Conservation (phyloP, 2,113 vertebrate species). For the Sciurus niger region DNA sequence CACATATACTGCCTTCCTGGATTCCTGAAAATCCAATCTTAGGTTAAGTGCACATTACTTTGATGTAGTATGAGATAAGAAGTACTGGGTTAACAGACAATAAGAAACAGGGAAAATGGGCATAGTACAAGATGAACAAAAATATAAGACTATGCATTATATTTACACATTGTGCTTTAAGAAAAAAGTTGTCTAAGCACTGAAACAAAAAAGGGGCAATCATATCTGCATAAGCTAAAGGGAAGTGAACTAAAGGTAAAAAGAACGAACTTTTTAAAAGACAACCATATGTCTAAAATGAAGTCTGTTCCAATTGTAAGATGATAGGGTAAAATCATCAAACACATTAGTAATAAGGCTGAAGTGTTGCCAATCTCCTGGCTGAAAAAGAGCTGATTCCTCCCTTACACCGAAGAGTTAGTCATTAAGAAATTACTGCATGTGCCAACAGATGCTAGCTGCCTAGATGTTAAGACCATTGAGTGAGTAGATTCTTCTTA, state of each 20-base stretch:
- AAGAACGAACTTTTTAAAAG: neutral
- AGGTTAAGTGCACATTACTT: neutral
- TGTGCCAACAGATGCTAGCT: neutral
- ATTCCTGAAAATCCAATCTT: constrained; percentile 12
- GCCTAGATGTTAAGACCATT: neutral
- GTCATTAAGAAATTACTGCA: neutral
- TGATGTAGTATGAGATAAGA: neutral
- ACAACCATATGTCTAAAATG: neutral
- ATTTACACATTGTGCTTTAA: neutral
- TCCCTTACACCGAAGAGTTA: neutral
- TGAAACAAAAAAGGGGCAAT: neutral
- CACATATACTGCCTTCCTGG: neutral
- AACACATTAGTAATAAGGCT: neutral
- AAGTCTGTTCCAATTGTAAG: neutral
- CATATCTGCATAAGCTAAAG: neutral
- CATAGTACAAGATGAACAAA: neutral
- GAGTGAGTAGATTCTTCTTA: neutral
- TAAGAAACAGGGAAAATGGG: neutral
- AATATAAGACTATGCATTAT: neutral
- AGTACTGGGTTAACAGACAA: neutral
- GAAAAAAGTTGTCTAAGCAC: neutral
- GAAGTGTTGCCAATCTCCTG: neutral
- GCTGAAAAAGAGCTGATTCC: neutral
- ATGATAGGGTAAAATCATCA: neutral
- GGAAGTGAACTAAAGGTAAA: neutral